Percentiles rank a stretch among this genome's conserved stretches.
phyloP scores from a whole-genome alignment of 2,797 vertebrate genomes.

The Sebastes jordani region DNA sequence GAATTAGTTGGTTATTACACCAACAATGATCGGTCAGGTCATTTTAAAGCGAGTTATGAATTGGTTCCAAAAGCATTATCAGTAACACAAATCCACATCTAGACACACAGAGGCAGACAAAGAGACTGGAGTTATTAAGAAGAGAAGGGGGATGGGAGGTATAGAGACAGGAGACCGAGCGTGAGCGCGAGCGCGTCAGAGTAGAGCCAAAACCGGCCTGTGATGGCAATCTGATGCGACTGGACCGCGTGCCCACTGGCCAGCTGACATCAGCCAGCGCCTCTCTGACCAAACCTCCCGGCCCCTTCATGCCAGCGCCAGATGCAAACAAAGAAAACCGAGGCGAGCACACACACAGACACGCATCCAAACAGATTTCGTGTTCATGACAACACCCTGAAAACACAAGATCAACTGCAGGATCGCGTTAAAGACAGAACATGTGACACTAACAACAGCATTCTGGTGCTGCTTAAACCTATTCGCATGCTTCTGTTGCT shows the following conservation, averaged over 20 bases:
- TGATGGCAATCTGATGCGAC: conserved; percentile 82
- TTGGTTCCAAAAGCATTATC: conserved; percentile 54
- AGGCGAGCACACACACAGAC: conserved; percentile 47
- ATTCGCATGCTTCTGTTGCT: background rate
- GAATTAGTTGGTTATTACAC: conserved; percentile 54
- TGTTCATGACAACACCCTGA: conserved; percentile 42
- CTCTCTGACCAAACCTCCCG: conserved; percentile 71
- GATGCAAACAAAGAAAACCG: conserved; percentile 69
- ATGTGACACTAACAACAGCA: conserved; percentile 9
- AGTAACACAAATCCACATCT: conserved; percentile 40
- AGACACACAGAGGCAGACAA: conserved; percentile 50
- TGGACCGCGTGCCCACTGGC: conserved; percentile 74
- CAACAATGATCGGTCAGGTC: conserved; percentile 54
- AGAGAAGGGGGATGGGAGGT: conserved; percentile 32
- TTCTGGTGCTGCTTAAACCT: background rate
- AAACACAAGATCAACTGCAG: conserved; percentile 27
- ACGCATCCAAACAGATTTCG: conserved; percentile 54
- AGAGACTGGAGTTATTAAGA: conserved; percentile 47
- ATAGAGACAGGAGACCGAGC: conserved; percentile 39
- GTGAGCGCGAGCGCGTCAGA: conserved; percentile 45
- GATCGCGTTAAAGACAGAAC: background rate
- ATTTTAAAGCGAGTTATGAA: conserved; percentile 63
- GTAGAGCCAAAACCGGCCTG: conserved; percentile 46
- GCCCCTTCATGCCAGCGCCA: conserved; percentile 74
- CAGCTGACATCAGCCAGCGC: conserved; percentile 77